phyloP scores from a whole-genome alignment of 2,797 vertebrate genomes.

The Poecilia wingei region DNA sequence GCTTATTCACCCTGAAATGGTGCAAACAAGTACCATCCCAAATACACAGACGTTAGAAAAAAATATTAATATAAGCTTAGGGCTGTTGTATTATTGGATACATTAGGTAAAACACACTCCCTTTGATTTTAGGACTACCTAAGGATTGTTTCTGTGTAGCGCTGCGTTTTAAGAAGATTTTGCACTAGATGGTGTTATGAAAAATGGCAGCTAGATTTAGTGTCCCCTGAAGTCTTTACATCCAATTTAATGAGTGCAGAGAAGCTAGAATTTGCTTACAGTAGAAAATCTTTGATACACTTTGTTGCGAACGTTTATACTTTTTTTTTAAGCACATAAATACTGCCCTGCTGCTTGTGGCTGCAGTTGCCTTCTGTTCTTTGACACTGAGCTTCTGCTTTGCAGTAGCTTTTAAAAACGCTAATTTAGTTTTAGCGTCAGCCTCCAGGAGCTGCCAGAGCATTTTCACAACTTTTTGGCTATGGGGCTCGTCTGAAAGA shows the following conservation, averaged over 20 bases:
- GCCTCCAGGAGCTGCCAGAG: not conserved
- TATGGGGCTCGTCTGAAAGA: not conserved
- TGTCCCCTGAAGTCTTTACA: not conserved
- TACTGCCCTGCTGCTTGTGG: not conserved
- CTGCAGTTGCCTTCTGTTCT: conserved; percentile 7
- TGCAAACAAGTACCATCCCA: not conserved
- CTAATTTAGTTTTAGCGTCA: not conserved
- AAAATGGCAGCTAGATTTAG: not conserved
- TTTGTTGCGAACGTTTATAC: not conserved
- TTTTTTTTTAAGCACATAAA: not conserved
- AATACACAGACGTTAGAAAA: not conserved
- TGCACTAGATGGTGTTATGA: not conserved
- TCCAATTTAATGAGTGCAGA: not conserved
- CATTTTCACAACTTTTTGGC: not conserved
- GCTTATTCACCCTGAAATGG: not conserved
- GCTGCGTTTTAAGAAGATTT: not conserved
- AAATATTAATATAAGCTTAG: not conserved
- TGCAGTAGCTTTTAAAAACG: not conserved
- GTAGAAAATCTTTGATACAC: not conserved
- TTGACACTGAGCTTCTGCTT: conserved; percentile 5
- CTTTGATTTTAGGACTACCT: not conserved
- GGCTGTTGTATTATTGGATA: not conserved
- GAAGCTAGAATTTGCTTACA: not conserved
- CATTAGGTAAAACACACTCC: not conserved
- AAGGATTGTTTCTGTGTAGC: not conserved